Conservation (phyloP, 2,113 vertebrate genomes). For the Pteruthius melanotis region DNA sequence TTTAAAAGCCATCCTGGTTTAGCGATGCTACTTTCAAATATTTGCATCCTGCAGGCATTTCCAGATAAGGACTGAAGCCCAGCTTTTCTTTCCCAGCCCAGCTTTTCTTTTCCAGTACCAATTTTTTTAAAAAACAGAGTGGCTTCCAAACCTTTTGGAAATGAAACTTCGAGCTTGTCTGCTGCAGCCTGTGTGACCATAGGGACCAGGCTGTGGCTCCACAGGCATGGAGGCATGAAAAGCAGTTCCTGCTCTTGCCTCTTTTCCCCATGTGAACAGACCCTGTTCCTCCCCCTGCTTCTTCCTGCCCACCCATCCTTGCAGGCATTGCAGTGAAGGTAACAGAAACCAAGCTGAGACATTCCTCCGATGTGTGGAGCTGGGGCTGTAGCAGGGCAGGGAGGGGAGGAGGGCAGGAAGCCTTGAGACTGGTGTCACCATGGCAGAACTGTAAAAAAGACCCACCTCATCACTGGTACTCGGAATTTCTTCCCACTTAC, state of each 20-base stretch:
- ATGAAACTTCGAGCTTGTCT: not conserved
- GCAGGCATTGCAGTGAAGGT: fast-evolving
- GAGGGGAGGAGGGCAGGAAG: not conserved
- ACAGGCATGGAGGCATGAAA: not conserved
- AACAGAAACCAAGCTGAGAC: fast-evolving
- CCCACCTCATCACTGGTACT: not conserved
- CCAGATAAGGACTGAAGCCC: not conserved
- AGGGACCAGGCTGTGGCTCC: not conserved
- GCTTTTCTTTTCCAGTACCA: not conserved
- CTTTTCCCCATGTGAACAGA: not conserved
- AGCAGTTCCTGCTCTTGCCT: not conserved
- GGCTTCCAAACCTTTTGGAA: not conserved
- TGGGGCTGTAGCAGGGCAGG: not conserved
- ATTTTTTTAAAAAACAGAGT: not conserved
- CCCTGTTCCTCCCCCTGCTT: fast-evolving
- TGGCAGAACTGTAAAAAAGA: not conserved
- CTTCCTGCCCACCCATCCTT: not conserved
- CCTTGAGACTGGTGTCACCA: not conserved
- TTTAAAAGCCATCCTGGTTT: conserved; percentile 3
- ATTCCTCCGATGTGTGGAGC: not conserved
- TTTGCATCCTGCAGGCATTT: conserved; percentile 13
- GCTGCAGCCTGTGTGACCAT: not conserved
- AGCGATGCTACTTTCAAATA: conserved; percentile 30
- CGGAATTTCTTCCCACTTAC: not conserved
- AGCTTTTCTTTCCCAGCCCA: not conserved